Evolutionary conservation across 1,140 invertebrate species (phyloP).

Genomic region (Temnothorax nylanderi): DNA sequence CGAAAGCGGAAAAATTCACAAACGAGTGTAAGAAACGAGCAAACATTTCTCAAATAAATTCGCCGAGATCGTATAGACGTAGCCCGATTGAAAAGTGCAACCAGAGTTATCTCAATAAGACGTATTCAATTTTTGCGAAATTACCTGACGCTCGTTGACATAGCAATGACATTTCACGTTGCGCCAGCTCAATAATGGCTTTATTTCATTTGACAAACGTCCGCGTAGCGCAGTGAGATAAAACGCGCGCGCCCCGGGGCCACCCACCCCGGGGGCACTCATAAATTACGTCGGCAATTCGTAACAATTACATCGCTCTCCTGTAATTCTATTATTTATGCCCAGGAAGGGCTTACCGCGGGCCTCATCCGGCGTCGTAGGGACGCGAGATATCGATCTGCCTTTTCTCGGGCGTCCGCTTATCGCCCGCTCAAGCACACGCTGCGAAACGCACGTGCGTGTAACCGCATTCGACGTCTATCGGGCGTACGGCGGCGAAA

Average conservation of each 20-base stretch:
- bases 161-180: slow-evolving; percentile 23
- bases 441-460: background rate
- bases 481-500: slow-evolving; percentile 9
- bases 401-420: slow-evolving; percentile 55
- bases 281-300: slow-evolving; percentile 74
- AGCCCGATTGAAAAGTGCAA: background rate
- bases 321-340: slow-evolving; percentile 74
- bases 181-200: slow-evolving; percentile 22
- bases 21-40: background rate
- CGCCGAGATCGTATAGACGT: background rate
- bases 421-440: slow-evolving; percentile 19
- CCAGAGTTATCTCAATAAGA: background rate
- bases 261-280: slow-evolving; percentile 62
- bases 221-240: slow-evolving; percentile 11
- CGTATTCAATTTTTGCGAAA: background rate
- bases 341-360: slow-evolving; percentile 28
- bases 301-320: slow-evolving; percentile 72
- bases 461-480: background rate
- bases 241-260: slow-evolving; percentile 22
- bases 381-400: slow-evolving; percentile 69
- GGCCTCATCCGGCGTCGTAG: slow-evolving; percentile 26
- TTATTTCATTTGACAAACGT: slow-evolving; percentile 48
- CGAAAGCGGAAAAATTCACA: background rate
- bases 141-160: background rate
- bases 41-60: background rate